Conservation (phyloP, 2,888 invertebrate species). For the Conops quadrifasciatus region DNA sequence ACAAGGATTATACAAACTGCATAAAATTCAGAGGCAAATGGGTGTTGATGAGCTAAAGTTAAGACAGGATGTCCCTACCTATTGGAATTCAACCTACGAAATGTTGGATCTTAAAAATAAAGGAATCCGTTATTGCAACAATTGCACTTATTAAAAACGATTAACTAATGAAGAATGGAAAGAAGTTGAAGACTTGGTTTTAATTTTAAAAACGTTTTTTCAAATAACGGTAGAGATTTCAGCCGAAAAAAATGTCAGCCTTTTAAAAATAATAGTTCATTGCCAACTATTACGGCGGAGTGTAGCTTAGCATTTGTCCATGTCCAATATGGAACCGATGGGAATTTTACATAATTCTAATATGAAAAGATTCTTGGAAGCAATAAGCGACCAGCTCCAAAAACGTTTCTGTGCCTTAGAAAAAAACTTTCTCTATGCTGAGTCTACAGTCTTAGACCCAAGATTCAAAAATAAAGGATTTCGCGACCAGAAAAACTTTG, state of each 20-base stretch:
- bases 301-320: too few relatives aligned
- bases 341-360: too few relatives aligned
- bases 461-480: not conserved
- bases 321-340: not conserved
- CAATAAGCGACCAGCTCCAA: not conserved
- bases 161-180: conserved; percentile 14
- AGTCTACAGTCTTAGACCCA: not conserved
- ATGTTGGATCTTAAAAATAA: conserved; percentile 27
- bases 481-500: not conserved
- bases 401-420: not conserved
- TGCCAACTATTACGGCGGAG: too few relatives aligned
- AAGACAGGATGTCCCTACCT: conserved; percentile 31
- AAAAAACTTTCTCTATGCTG: not conserved
- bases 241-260: conserved; percentile 23
- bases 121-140: too few relatives aligned
- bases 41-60: conserved; percentile 27
- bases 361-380: not conserved
- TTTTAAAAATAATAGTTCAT: conserved; percentile 30
- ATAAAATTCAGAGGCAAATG: conserved; percentile 36
- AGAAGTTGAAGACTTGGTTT: not conserved
- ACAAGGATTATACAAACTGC: conserved; percentile 21
- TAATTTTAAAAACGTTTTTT: conserved; percentile 16
- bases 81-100: conserved; percentile 35
- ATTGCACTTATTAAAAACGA: conserved; percentile 24
- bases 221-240: conserved; percentile 30